These are phyloP conservation scores for Coleophora deauratella DNA, from an alignment of 2,888 invertebrate genomes.

Conservation along the genomic window DNA sequence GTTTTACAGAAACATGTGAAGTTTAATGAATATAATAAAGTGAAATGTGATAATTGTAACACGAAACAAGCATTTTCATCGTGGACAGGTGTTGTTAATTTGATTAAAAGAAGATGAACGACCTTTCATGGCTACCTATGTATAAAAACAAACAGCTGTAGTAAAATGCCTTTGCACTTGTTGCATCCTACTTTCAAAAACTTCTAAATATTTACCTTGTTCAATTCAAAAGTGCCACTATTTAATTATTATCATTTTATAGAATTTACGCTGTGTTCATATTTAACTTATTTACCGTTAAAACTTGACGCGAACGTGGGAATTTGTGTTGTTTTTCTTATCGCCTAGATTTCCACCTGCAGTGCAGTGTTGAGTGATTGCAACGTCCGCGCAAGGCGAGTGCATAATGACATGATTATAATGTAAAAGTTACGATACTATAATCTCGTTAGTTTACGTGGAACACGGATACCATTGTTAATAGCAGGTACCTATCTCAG, in stretches of 20 bases:
- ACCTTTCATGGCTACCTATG: slow-evolving; percentile 23
- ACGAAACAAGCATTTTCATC: no score
- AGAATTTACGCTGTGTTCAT: slow-evolving; percentile 29
- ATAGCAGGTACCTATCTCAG: no score
- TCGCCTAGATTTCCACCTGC: slow-evolving; percentile 57
- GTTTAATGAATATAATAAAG: neutral
- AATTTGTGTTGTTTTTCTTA: slow-evolving; percentile 46
- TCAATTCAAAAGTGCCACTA: no score
- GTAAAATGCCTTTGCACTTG: slow-evolving; percentile 39
- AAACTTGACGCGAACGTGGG: slow-evolving; percentile 38
- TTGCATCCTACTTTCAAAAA: slow-evolving; percentile 61
- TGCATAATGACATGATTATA: slow-evolving; percentile 25
- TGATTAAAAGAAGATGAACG: slow-evolving; percentile 24
- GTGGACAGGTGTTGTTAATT: slow-evolving; percentile 21
- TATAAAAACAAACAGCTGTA: slow-evolving; percentile 45
- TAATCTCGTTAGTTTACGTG: slow-evolving; percentile 43
- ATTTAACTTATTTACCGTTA: slow-evolving; percentile 58
- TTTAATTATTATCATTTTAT: no score
- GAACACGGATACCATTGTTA: slow-evolving; percentile 15
- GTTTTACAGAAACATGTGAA: neutral
- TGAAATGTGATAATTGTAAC: no score
- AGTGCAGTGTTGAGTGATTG: slow-evolving; percentile 34
- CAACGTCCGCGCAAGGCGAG: slow-evolving; percentile 24
- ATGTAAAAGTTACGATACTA: slow-evolving; percentile 21
- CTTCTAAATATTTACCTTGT: no score